Percentiles rank a stretch among this genome's conserved stretches.
Evolutionary conservation across 2,113 vertebrate species (phyloP).

Genomic region (Ammodramus savannarum): DNA sequence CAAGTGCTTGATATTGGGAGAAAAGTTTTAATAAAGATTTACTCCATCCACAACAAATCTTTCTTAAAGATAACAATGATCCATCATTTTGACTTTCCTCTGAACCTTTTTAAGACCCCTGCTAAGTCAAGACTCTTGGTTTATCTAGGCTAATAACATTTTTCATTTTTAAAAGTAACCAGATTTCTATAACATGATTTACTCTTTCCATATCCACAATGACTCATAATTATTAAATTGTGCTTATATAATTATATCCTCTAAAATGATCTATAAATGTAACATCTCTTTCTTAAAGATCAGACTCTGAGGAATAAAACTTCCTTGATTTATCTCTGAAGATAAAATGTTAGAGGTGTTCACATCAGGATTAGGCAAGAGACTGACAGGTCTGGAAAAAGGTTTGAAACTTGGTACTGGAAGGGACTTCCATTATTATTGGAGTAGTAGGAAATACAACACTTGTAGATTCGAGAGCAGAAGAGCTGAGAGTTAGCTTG

Average conservation of each 20-base stretch:
- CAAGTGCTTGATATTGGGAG: neutral
- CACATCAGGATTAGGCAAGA: neutral
- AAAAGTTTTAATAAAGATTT: neutral
- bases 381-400: neutral
- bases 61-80: neutral
- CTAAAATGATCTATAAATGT: neutral
- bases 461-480: neutral
- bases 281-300: neutral
- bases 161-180: slow-evolving; percentile 27
- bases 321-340: neutral
- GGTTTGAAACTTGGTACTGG: neutral
- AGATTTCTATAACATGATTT: slow-evolving; percentile 50
- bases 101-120: neutral
- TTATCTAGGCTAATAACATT: neutral
- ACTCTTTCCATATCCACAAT: slow-evolving; percentile 14
- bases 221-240: slow-evolving; percentile 41
- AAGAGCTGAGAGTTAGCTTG: neutral
- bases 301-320: neutral
- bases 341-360: neutral
- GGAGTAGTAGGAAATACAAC: neutral
- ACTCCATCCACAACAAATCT: neutral
- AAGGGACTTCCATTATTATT: neutral
- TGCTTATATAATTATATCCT: slow-evolving; percentile 9
- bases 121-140: neutral
- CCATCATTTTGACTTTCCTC: slow-evolving; percentile 1